Percentiles rank a stretch among this genome's conserved stretches.
phyloP scores from a whole-genome alignment of 2,113 vertebrate species.

The Nyctereutes procyonoides region DNA sequence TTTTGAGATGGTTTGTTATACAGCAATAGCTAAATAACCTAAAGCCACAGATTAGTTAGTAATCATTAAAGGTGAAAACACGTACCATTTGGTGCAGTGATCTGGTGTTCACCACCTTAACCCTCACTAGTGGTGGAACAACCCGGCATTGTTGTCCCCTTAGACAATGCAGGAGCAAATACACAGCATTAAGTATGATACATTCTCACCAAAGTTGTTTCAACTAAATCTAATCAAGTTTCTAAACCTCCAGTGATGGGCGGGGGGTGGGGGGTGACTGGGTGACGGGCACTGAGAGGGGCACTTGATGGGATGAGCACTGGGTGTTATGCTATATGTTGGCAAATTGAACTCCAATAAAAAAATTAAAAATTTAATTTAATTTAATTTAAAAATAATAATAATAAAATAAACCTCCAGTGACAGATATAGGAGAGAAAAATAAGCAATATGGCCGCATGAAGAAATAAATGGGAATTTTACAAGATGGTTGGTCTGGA shows the following conservation, averaged over 20 bases:
- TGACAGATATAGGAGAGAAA: neutral
- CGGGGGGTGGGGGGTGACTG: too few relatives aligned
- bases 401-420: too few relatives aligned
- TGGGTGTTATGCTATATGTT: too few relatives aligned
- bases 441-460: neutral
- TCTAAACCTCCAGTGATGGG: neutral
- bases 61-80: neutral
- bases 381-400: too few relatives aligned
- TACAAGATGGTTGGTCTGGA: neutral
- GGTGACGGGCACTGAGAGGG: too few relatives aligned
- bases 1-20: neutral
- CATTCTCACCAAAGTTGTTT: neutral
- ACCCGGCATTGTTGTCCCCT: neutral
- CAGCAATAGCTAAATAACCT: neutral
- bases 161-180: neutral
- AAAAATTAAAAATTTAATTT: too few relatives aligned
- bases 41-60: neutral
- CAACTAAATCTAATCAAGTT: neutral
- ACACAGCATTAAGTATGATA: neutral
- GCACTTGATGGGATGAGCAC: too few relatives aligned
- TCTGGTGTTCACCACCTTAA: neutral
- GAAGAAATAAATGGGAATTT: slow-evolving; percentile 1
- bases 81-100: neutral
- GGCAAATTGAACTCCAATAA: too few relatives aligned
- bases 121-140: neutral